These are phyloP conservation scores for Acanthopagrus latus DNA, from an alignment of 2,797 vertebrate species.

Conservation along the genomic window DNA sequence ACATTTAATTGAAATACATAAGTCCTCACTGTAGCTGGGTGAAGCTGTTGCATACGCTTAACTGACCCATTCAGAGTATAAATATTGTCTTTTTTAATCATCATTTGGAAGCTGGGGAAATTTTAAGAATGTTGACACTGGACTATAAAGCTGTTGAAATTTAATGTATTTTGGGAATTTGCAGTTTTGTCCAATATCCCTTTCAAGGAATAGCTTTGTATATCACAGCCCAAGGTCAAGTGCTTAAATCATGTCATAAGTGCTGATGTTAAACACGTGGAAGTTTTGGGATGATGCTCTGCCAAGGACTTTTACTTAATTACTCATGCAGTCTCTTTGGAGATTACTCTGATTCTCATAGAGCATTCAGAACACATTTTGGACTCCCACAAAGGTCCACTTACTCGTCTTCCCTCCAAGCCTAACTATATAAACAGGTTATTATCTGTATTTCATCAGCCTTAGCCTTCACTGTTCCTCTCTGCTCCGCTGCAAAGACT, in stretches of 20 bases:
- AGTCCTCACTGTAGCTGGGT: too few relatives aligned
- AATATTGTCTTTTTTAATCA: too few relatives aligned
- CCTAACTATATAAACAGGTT: conserved; percentile 67
- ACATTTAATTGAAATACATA: too few relatives aligned
- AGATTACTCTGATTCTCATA: conserved; percentile 25
- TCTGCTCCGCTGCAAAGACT: conserved; percentile 61
- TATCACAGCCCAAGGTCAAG: too few relatives aligned
- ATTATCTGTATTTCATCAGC: conserved; percentile 71
- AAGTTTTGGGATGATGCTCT: neutral
- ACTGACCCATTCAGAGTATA: too few relatives aligned
- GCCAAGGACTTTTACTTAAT: conserved; percentile 1
- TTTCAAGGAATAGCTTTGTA: too few relatives aligned
- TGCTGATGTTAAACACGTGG: neutral
- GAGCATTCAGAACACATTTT: conserved; percentile 41
- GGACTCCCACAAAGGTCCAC: conserved; percentile 27
- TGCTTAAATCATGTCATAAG: neutral
- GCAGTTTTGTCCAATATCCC: too few relatives aligned
- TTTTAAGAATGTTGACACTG: neutral
- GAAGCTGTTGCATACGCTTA: too few relatives aligned
- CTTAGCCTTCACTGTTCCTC: conserved; percentile 52
- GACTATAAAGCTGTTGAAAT: neutral
- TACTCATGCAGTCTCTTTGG: neutral
- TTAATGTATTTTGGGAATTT: too few relatives aligned
- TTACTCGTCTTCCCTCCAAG: conserved; percentile 41
- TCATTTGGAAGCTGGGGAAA: too few relatives aligned